Evolutionary conservation across 2,797 vertebrate species (phyloP).

Genomic region (Euphonia xanthogaster): DNA sequence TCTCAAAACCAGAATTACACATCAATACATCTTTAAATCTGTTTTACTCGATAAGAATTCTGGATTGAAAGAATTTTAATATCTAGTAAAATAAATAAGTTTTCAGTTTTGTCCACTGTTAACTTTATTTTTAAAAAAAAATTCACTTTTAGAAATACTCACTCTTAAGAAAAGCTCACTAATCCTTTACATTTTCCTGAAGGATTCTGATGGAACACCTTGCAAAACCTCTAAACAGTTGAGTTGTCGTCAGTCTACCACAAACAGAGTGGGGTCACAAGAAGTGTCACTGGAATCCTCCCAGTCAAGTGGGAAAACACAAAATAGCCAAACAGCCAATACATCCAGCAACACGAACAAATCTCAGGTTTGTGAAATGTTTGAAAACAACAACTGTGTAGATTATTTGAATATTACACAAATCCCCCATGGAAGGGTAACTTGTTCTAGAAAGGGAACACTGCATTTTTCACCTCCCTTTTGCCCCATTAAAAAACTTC

Average conservation of each 20-base stretch:
- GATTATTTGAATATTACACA: neutral
- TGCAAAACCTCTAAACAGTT: slow-evolving; percentile 95
- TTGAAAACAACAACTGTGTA: neutral
- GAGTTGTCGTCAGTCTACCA: slow-evolving; percentile 78
- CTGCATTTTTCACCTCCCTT: neutral
- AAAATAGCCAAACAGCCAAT: slow-evolving; percentile 83
- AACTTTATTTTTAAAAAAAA: neutral
- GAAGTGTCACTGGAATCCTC: slow-evolving; percentile 80
- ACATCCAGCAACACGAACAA: slow-evolving; percentile 86
- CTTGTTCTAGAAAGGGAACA: neutral
- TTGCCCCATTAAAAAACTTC: neutral
- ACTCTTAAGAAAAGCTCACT: neutral
- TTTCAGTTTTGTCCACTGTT: neutral
- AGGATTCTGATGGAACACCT: slow-evolving; percentile 97
- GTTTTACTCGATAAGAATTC: neutral
- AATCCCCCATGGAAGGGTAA: neutral
- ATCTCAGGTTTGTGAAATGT: slow-evolving; percentile 83
- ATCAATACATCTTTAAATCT: neutral
- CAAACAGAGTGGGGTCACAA: slow-evolving; percentile 78
- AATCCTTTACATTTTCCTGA: slow-evolving; percentile 43
- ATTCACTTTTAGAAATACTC: neutral
- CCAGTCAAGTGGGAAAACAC: slow-evolving; percentile 79
- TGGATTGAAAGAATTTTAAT: neutral
- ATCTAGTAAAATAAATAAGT: neutral
- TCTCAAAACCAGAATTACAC: neutral